Conservation (phyloP, 2,113 vertebrate species). For the Spea bombifrons region DNA sequence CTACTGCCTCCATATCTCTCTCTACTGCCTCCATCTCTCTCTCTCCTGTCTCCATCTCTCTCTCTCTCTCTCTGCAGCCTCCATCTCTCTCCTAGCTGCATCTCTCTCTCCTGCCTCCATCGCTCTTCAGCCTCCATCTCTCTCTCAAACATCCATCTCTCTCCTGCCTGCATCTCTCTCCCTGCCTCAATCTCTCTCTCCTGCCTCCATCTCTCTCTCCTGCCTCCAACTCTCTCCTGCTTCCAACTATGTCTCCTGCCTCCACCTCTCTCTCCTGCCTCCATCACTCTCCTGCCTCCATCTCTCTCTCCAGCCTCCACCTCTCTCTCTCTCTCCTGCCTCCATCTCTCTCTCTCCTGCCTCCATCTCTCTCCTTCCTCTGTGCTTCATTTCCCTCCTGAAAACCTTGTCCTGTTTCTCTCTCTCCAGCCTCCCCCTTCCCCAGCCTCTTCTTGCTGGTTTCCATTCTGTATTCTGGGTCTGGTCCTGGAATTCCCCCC, state of each 20-base stretch:
- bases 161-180: background rate
- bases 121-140: background rate
- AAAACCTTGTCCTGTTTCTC: background rate
- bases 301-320: background rate
- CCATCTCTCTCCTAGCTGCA: background rate
- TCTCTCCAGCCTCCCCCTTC: background rate
- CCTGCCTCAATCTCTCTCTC: background rate
- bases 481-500: constrained; percentile 33
- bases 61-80: too few relatives aligned
- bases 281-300: background rate
- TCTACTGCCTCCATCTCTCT: too few relatives aligned
- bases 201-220: background rate
- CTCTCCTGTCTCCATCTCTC: too few relatives aligned
- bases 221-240: background rate
- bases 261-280: background rate
- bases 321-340: background rate
- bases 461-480: constrained; percentile 7
- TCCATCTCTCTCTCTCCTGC: background rate
- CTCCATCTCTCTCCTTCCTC: background rate
- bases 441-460: constrained; percentile 3
- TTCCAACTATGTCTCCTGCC: background rate
- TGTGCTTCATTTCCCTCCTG: too few relatives aligned
- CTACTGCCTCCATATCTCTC: too few relatives aligned
- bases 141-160: background rate
- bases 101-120: background rate